Percentiles rank a stretch among this genome's conserved stretches.
phyloP scores from a whole-genome alignment of 2,888 invertebrate species.

The Apotomis capreana region DNA sequence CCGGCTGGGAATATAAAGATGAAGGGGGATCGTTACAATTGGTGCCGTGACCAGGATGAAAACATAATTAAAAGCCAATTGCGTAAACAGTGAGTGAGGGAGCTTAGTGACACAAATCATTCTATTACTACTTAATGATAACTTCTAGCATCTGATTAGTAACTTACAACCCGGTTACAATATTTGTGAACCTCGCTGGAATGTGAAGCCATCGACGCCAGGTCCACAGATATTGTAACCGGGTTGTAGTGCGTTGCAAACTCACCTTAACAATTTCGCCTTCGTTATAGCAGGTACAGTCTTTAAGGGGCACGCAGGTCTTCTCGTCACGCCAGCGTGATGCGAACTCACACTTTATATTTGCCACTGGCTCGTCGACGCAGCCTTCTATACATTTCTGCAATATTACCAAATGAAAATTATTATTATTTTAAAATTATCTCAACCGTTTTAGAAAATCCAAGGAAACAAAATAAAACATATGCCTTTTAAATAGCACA shows the following conservation, averaged over 20 bases:
- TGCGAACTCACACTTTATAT: slow-evolving; percentile 80
- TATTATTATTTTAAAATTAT: too few relatives aligned
- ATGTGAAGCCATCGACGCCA: too few relatives aligned
- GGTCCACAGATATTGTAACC: too few relatives aligned
- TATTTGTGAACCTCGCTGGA: too few relatives aligned
- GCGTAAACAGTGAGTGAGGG: too few relatives aligned
- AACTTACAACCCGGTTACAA: too few relatives aligned
- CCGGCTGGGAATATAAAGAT: slow-evolving; percentile 82
- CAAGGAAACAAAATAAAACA: too few relatives aligned
- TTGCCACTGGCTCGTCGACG: slow-evolving; percentile 56
- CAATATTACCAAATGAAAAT: too few relatives aligned
- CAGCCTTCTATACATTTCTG: slow-evolving; percentile 73
- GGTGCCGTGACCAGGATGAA: slow-evolving; percentile 10
- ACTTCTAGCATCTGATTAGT: background rate
- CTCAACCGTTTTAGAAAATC: too few relatives aligned
- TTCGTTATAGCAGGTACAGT: slow-evolving; percentile 90
- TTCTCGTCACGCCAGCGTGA: slow-evolving; percentile 87
- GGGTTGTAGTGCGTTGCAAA: background rate
- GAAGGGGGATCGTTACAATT: background rate
- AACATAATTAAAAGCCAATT: too few relatives aligned
- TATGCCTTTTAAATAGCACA: too few relatives aligned
- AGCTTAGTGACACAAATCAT: too few relatives aligned
- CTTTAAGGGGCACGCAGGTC: slow-evolving; percentile 88
- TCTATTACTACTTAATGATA: background rate
- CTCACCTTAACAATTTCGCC: slow-evolving; percentile 86